Base-by-base conservation (phyloP, 2,113 vertebrate genomes). In the Brachionichthys hirsutus region DNA sequence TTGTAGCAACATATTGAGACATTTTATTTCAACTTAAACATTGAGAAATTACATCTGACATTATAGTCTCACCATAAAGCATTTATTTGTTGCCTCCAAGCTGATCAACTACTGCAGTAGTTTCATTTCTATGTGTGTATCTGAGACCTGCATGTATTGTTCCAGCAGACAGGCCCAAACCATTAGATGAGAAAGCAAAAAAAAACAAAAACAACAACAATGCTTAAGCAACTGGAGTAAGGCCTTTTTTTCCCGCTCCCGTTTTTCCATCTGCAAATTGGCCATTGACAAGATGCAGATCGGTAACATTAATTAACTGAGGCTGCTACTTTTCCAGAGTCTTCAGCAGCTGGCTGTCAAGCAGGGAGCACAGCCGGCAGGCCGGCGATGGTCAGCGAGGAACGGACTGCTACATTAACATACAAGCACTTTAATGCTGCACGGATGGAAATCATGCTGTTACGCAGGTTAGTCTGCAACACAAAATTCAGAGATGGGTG, bases 311-410 rank as follows among this genome's bases (percentile, higher is more conserved):
- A 77, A 84, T 83, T 81, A 73, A 62, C 58, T 71, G 69, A 74
- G 60, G 62, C 71, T 70, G 57, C 58, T 54, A 50, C 13, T 30
- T n/a, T 36, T 55, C 43, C 61, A 35, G 62, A 52, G 63, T 59
- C 63, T 83, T 58, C 58, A 75, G 62, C 72, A 86, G 74, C 72
- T 80, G 74, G 77, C 67, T 73, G 83, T 83, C 69, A 78, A 65
- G 74, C 41, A 16, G 60, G 9, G 56, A 79, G 34, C 69, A 55
- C 60, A 61, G 72, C 69, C 64, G 69, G 65, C 69, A 64, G 69
- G 65, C 44, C 58, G 50, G 18, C 30, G 12, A 45, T 63, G 61
- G 64, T 80, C 77, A 63, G 71, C 3, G 11, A 64, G 49, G 54
- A 63, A 54, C 16, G 15, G 62, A 58, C 53, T 30, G 4, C 3